phyloP scores from a whole-genome alignment of 2,797 vertebrate species.

The Limnodromus scolopaceus region DNA sequence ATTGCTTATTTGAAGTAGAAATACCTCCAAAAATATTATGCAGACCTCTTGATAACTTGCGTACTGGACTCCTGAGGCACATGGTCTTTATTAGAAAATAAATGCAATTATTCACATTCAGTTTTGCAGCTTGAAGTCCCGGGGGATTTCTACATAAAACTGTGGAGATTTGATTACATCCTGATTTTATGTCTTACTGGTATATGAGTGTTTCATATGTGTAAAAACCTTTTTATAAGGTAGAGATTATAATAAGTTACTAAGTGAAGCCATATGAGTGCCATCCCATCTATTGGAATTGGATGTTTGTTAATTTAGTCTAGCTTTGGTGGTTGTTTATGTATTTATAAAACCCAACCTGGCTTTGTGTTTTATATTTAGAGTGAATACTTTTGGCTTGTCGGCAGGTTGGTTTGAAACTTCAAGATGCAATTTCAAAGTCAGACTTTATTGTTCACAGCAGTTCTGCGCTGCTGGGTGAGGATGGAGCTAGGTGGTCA shows the following conservation, averaged over 20 bases:
- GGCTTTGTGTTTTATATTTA: neutral
- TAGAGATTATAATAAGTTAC: neutral
- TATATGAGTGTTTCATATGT: slow-evolving; percentile 3
- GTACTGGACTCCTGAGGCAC: neutral
- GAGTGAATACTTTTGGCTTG: neutral
- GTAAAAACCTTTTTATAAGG: slow-evolving; percentile 31
- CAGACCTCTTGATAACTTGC: neutral
- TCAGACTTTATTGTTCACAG: neutral
- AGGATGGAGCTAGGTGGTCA: neutral
- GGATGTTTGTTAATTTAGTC: neutral
- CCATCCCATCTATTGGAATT: neutral
- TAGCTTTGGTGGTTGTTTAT: neutral
- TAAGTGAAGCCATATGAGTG: neutral
- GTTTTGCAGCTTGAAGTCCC: neutral
- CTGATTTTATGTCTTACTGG: slow-evolving; percentile 17
- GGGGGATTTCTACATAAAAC: neutral
- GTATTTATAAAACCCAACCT: neutral
- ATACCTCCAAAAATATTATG: slow-evolving; percentile 18
- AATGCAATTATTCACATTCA: neutral
- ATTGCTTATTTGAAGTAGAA: slow-evolving; percentile 53
- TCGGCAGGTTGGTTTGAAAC: neutral
- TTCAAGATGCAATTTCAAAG: neutral
- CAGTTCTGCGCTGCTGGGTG: neutral
- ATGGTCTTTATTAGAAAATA: slow-evolving; percentile 44
- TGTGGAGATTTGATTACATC: slow-evolving; percentile 33